phyloP scores from a whole-genome alignment of 2,888 invertebrate species.

The Yponomeuta cagnagella region DNA sequence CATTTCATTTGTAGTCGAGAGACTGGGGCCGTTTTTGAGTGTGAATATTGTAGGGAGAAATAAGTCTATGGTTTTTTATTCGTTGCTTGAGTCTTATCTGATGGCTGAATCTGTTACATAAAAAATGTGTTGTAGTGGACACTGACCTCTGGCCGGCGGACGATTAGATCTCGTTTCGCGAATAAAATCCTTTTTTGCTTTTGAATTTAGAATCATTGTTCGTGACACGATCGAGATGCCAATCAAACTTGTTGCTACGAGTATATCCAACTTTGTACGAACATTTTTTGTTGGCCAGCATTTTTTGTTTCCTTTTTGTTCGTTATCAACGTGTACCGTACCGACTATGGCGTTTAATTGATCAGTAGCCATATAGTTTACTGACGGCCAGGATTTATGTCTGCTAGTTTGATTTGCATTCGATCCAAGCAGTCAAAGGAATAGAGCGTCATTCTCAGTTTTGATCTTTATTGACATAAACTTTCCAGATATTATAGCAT shows the following conservation, averaged over 20 bases:
- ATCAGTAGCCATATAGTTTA: background rate
- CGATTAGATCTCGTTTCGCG: background rate
- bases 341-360: background rate
- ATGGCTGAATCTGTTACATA: too few species aligned
- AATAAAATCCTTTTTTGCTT: slow-evolving; percentile 1
- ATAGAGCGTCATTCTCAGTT: too few species aligned
- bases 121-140: background rate
- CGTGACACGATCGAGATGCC: slow-evolving; percentile 1
- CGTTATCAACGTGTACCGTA: background rate
- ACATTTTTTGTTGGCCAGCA: background rate
- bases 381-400: background rate
- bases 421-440: too few species aligned
- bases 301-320: background rate
- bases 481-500: too few species aligned
- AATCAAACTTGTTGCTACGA: background rate
- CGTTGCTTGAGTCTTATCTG: too few species aligned
- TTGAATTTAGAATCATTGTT: slow-evolving; percentile 1
- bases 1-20: too few species aligned
- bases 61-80: too few species aligned
- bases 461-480: too few species aligned
- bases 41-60: too few species aligned
- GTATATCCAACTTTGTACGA: background rate
- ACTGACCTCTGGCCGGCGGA: background rate
- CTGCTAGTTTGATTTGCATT: too few species aligned
- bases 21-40: too few species aligned